phyloP scores from a whole-genome alignment of 2,888 invertebrate genomes.

The Rotaria socialis region DNA sequence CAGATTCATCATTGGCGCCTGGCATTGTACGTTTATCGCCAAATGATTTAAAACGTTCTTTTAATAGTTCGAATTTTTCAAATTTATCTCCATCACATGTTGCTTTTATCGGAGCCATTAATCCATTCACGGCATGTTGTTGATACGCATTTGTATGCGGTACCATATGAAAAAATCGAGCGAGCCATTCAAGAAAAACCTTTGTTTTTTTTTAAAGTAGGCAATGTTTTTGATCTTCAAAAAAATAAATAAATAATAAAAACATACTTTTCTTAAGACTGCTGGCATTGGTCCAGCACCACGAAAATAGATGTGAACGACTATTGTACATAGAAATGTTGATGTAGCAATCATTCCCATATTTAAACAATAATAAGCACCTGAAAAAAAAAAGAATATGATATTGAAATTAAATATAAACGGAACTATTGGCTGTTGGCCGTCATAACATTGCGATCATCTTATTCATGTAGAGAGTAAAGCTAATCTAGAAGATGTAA shows the following conservation, averaged over 20 bases:
- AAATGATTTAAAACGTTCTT: slow-evolving; percentile 45
- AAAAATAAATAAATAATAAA: not conserved
- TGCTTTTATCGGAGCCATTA: not conserved
- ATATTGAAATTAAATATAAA: too few species aligned
- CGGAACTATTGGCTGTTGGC: too few species aligned
- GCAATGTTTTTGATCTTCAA: too few species aligned
- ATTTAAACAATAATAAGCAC: slow-evolving; percentile 59
- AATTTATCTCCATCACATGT: slow-evolving; percentile 45
- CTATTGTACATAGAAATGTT: slow-evolving; percentile 57
- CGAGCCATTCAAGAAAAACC: slow-evolving; percentile 45
- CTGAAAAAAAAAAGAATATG: slow-evolving; percentile 50
- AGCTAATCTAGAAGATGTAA: too few species aligned
- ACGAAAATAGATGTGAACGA: slow-evolving; percentile 59
- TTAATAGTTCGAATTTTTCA: slow-evolving; percentile 46
- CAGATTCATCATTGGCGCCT: not conserved
- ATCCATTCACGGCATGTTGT: slow-evolving; percentile 24
- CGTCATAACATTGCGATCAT: too few species aligned
- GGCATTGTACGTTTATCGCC: slow-evolving; percentile 37
- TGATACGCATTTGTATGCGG: slow-evolving; percentile 33
- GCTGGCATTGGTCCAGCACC: slow-evolving; percentile 50
- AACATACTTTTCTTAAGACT: slow-evolving; percentile 37
- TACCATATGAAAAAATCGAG: slow-evolving; percentile 44
- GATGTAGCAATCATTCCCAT: slow-evolving; percentile 60
- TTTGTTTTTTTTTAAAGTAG: not conserved
- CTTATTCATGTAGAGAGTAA: too few species aligned